Evolutionary conservation across 1,140 invertebrate genomes (phyloP).

Genomic region (Pseudoatta argentina): DNA sequence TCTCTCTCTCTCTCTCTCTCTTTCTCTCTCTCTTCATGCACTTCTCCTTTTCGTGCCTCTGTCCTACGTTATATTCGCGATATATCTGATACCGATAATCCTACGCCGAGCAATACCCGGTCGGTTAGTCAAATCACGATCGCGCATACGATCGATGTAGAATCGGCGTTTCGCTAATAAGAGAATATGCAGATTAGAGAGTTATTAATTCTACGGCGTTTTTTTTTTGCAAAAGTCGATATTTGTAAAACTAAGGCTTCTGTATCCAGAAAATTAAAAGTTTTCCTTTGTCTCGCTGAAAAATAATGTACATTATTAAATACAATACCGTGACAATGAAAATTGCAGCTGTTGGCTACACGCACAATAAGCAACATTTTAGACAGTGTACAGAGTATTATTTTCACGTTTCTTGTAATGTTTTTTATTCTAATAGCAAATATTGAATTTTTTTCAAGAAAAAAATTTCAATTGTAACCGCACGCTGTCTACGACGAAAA

Average conservation of each 20-base stretch:
- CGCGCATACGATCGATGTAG: conserved; percentile 40
- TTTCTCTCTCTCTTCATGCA: not conserved
- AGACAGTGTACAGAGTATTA: no score
- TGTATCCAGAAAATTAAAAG: conserved; percentile 16
- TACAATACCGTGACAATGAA: not conserved
- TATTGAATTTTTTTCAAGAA: conserved; percentile 5
- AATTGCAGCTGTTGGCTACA: not conserved
- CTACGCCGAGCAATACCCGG: conserved; percentile 44
- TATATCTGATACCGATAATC: conserved; percentile 62
- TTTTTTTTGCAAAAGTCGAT: conserved; percentile 14
- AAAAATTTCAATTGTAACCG: not conserved
- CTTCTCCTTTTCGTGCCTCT: no score
- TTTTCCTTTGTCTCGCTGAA: not conserved
- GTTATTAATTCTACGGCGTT: conserved; percentile 9
- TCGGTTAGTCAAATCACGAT: conserved; percentile 60
- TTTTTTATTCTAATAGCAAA: not conserved
- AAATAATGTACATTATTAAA: not conserved
- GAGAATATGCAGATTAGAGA: conserved; percentile 39
- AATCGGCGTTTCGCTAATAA: conserved; percentile 51
- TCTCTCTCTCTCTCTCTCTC: not conserved
- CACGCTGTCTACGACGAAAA: not conserved
- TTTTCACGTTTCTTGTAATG: not conserved
- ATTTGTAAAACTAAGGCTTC: not conserved
- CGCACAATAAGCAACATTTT: not conserved
- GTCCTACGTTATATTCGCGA: not conserved